phyloP scores from a whole-genome alignment of 2,113 vertebrate genomes.

The Patagioenas fasciata region DNA sequence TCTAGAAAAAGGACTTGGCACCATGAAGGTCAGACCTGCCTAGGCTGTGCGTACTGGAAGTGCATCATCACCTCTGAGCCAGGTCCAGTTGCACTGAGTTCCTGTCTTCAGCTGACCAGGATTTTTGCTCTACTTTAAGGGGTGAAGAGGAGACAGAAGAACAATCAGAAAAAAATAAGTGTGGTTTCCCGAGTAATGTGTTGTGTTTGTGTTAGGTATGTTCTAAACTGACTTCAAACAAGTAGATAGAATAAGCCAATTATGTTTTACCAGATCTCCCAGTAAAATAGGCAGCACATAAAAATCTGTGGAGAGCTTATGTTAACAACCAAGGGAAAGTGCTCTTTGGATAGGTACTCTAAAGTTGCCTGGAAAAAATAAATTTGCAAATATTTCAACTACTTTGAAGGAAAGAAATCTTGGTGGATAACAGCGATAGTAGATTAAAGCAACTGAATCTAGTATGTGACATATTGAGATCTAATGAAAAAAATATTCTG shows the following conservation, averaged over 20 bases:
- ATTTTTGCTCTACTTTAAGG: not conserved
- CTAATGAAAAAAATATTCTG: not conserved
- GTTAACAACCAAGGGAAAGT: not conserved
- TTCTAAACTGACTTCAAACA: not conserved
- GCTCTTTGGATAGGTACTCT: not conserved
- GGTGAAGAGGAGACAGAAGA: not conserved
- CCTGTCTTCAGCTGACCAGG: not conserved
- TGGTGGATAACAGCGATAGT: not conserved
- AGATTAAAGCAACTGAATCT: not conserved
- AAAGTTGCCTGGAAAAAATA: not conserved
- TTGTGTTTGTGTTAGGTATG: not conserved
- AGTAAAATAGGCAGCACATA: not conserved
- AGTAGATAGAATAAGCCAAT: not conserved
- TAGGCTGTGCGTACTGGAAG: not conserved
- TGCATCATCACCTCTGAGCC: not conserved
- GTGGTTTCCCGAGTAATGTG: not conserved
- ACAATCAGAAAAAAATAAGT: rapidly evolving
- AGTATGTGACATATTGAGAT: not conserved
- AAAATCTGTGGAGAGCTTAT: not conserved
- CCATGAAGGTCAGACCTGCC: not conserved
- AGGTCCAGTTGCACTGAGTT: not conserved
- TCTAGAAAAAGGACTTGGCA: not conserved
- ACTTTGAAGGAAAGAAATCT: not conserved
- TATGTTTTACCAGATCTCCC: not conserved
- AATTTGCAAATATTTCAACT: not conserved